Conservation (phyloP, 23 tunicate genomes). For the Ascidia mentula region DNA sequence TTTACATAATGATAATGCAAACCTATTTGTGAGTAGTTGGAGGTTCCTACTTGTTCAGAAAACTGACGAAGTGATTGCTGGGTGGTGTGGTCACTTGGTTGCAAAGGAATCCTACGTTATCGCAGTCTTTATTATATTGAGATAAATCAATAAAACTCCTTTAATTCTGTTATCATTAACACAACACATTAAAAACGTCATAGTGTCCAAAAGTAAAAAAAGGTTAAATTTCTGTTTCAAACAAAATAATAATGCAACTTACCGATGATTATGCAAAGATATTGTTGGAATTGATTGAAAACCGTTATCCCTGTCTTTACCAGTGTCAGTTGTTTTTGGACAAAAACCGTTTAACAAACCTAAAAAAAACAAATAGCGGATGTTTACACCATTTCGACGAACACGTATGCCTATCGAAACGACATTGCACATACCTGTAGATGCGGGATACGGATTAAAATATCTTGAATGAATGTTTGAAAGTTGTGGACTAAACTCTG, state of each 20-base stretch:
- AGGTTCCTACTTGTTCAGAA: no score
- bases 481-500: background rate
- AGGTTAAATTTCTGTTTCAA: no score
- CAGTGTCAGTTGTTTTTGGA: background rate
- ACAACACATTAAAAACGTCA: no score
- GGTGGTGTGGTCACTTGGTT: background rate
- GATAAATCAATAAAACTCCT: no score
- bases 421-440: background rate
- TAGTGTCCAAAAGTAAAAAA: no score
- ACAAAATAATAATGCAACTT: no score
- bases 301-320: background rate
- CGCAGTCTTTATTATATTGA: no score
- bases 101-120: background rate
- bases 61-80: background rate
- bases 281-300: background rate
- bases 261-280: slow-evolving; percentile 4
- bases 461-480: background rate
- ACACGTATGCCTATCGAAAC: no score
- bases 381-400: no score
- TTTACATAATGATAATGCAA: no score
- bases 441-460: background rate
- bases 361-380: background rate
- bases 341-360: background rate
- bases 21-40: no score
- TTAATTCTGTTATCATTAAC: no score